Evolutionary conservation across 2,888 invertebrate genomes (phyloP).

Genomic region (Oeneis ivallda): DNA sequence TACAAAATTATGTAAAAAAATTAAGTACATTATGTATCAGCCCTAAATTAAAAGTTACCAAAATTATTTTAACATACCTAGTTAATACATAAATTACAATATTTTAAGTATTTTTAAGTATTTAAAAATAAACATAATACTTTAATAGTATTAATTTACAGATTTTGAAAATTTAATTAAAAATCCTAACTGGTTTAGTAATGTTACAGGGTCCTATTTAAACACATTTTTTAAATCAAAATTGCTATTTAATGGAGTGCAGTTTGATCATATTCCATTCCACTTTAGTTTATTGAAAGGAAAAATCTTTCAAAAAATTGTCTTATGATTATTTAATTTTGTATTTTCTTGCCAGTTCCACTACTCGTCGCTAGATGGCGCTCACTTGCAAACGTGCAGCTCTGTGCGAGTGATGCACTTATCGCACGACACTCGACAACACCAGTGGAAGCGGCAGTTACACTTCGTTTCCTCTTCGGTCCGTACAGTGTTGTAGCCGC

Average conservation of each 20-base stretch:
- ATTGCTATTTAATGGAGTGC: no score
- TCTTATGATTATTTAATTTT: no score
- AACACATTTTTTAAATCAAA: no score
- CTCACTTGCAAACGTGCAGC: slow-evolving; percentile 90
- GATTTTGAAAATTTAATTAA: background rate
- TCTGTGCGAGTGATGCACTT: slow-evolving; percentile 90
- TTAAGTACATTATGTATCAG: background rate
- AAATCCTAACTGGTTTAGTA: background rate
- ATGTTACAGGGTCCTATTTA: no score
- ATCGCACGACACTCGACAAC: slow-evolving; percentile 96
- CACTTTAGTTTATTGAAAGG: no score
- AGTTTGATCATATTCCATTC: no score
- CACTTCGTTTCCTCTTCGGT: slow-evolving; percentile 90
- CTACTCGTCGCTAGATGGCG: slow-evolving; percentile 34
- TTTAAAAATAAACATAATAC: background rate
- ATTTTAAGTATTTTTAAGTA: background rate
- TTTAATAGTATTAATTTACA: background rate
- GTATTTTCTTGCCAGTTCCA: background rate
- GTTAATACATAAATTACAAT: no score
- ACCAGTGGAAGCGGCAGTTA: slow-evolving; percentile 98
- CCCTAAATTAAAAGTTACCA: background rate
- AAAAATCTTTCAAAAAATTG: no score
- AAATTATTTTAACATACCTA: no score
- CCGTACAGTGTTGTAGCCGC: slow-evolving; percentile 94
- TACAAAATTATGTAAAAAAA: slow-evolving; percentile 24